Conservation (phyloP, 2,113 vertebrate species). For the Odontesthes bonariensis region DNA sequence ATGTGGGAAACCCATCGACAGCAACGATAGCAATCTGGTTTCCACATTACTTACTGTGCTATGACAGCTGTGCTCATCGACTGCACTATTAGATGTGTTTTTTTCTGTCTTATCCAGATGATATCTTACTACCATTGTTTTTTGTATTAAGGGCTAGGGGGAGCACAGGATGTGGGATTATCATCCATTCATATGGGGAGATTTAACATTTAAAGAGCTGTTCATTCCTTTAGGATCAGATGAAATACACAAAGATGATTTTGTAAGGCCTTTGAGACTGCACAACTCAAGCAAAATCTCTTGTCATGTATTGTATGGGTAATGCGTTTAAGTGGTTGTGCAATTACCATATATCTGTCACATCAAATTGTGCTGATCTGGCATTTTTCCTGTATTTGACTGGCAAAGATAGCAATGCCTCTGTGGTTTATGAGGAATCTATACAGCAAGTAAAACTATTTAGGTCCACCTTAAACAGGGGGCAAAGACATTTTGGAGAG, state of each 20-base stretch:
- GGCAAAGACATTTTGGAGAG: background rate
- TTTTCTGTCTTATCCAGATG: slow-evolving; percentile 54
- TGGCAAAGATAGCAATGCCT: slow-evolving; percentile 1
- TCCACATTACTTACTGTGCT: slow-evolving; percentile 56
- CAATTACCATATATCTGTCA: slow-evolving; percentile 17
- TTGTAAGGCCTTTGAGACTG: slow-evolving; percentile 26
- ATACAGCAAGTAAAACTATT: background rate
- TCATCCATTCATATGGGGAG: slow-evolving; percentile 55
- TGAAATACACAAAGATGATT: slow-evolving; percentile 52
- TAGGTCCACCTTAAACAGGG: background rate
- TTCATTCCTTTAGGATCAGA: slow-evolving; percentile 52
- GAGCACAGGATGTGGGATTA: slow-evolving; percentile 58
- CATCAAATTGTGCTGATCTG: slow-evolving; percentile 19
- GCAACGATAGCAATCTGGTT: slow-evolving; percentile 63
- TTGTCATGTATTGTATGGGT: slow-evolving; percentile 25
- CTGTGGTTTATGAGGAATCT: background rate
- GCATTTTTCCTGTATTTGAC: slow-evolving; percentile 1
- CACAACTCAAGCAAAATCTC: slow-evolving; percentile 31
- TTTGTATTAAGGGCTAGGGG: slow-evolving; percentile 44
- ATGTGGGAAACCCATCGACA: slow-evolving; percentile 56
- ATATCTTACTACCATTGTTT: slow-evolving; percentile 58
- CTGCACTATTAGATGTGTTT: slow-evolving; percentile 48
- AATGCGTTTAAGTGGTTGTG: slow-evolving; percentile 16
- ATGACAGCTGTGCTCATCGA: slow-evolving; percentile 57
- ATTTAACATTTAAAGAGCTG: slow-evolving; percentile 51